Base-by-base conservation (phyloP, 2,113 vertebrate species). In the Passer montanus region DNA sequence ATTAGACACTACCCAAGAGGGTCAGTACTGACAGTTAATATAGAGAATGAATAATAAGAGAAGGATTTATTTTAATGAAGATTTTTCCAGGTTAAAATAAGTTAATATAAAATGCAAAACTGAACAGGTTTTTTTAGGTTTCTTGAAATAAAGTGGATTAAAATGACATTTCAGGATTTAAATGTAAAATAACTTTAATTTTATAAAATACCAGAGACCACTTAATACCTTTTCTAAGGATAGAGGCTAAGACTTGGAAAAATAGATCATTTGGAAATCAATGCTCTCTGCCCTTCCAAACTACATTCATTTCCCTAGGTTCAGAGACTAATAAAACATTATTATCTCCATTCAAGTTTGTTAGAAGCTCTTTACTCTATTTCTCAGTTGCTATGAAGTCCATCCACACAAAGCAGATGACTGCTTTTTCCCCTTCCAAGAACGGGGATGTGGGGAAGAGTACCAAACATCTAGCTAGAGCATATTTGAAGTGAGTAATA, bases 401-500 rank as follows among this genome's bases (percentile, higher is more conserved):
- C 21, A 68, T 72, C 49, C 56, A 59, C 30, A 47, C 11, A 62
- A 87, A 56, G 14, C 6, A 74, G 28, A 41, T 37, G 10, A n/a
- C 15, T 7, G 11, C 28, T n/a, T 62, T 89, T 75, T 63, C 5
- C 17, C 13, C 5, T 83, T 75, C 33, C 22, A 72, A 88, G 30
- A 55, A 5, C 9, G 50, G 23, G 23, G 2, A 2, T 31, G 7
- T 41, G 13, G 0, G 8, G 3, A 5, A 56, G 11, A 31, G 15
- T 3, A 10, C 26, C 52, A 87, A 88, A 35, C 9, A 27, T 28
- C 15, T 30, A 53, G 13, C 19, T 53, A 58, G 13, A 17, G 10
- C 0, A 1, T 41, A 41, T 75, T 41, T 83, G 39, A 72, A 13
- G 9, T 15, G 35, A 41, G 10, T 43, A 22, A 76, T 11, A 49